Percentiles rank a stretch among this genome's conserved stretches.
Conservation (phyloP, 2,113 vertebrate genomes). For the Axis porcinus region DNA sequence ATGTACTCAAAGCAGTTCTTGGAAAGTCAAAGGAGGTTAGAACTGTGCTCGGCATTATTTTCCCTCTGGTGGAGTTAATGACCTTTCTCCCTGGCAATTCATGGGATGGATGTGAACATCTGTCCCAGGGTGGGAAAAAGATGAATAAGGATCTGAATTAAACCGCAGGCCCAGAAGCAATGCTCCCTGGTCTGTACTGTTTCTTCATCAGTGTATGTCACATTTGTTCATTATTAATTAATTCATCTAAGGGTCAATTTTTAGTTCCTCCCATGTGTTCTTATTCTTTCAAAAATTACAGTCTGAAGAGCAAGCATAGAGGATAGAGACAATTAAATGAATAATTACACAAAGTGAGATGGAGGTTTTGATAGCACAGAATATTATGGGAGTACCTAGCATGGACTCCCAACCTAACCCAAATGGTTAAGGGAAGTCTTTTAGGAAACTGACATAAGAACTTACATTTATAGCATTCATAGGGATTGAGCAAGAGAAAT, state of each 20-base stretch:
- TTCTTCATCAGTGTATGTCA: neutral
- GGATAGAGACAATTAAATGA: neutral
- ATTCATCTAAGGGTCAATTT: neutral
- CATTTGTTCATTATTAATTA: slow-evolving; percentile 13
- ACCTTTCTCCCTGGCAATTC: slow-evolving; percentile 50
- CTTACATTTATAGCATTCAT: neutral
- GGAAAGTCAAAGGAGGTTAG: slow-evolving; percentile 75
- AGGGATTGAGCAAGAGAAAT: neutral
- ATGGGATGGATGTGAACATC: slow-evolving; percentile 52
- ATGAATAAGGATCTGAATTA: slow-evolving; percentile 35
- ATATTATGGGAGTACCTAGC: neutral
- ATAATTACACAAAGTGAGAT: neutral
- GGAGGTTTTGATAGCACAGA: neutral
- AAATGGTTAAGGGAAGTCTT: neutral
- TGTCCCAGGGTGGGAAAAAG: slow-evolving; percentile 41
- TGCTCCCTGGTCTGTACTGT: neutral
- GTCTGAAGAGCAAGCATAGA: neutral
- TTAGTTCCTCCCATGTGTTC: neutral
- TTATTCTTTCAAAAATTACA: neutral
- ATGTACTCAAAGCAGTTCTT: slow-evolving; percentile 75
- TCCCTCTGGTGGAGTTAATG: slow-evolving; percentile 56
- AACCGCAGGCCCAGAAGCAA: slow-evolving; percentile 38
- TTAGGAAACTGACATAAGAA: neutral
- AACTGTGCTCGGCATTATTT: slow-evolving; percentile 42
- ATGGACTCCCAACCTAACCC: neutral